phyloP scores from a whole-genome alignment of 2,113 vertebrate genomes.

The Gopherus flavomarginatus region DNA sequence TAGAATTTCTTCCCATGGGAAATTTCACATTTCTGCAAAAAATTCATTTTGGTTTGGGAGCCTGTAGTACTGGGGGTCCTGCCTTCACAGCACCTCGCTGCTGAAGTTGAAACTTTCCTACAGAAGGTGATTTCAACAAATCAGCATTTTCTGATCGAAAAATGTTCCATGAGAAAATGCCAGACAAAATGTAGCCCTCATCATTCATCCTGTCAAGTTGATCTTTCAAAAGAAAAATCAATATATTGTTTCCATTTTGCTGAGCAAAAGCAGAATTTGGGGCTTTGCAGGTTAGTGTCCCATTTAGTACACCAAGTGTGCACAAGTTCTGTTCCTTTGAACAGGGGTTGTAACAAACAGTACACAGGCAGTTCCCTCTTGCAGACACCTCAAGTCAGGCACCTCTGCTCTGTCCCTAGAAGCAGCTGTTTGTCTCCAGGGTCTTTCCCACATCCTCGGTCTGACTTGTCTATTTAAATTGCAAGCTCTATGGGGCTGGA shows the following conservation, averaged over 20 bases:
- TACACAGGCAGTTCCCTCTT: background rate
- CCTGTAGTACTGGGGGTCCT: background rate
- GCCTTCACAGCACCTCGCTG: background rate
- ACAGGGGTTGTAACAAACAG: background rate
- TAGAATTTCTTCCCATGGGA: background rate
- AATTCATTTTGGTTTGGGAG: background rate
- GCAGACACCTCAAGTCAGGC: background rate
- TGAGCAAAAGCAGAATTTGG: background rate
- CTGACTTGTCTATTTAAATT: too few relatives aligned
- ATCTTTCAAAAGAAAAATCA: background rate
- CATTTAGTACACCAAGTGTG: background rate
- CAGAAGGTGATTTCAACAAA: background rate
- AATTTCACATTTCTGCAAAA: background rate
- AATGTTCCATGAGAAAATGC: background rate
- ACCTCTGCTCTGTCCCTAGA: background rate
- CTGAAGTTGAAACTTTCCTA: background rate
- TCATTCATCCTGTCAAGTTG: background rate
- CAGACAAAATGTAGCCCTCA: background rate
- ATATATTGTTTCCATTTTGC: background rate
- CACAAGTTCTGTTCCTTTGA: background rate
- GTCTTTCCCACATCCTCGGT: background rate
- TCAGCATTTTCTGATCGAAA: too few relatives aligned
- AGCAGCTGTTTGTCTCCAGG: background rate
- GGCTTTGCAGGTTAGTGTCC: background rate
- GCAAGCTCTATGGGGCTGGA: background rate